These are phyloP conservation scores for Bellardia pandia DNA, from an alignment of 2,888 invertebrate genomes.

Conservation along the genomic window DNA sequence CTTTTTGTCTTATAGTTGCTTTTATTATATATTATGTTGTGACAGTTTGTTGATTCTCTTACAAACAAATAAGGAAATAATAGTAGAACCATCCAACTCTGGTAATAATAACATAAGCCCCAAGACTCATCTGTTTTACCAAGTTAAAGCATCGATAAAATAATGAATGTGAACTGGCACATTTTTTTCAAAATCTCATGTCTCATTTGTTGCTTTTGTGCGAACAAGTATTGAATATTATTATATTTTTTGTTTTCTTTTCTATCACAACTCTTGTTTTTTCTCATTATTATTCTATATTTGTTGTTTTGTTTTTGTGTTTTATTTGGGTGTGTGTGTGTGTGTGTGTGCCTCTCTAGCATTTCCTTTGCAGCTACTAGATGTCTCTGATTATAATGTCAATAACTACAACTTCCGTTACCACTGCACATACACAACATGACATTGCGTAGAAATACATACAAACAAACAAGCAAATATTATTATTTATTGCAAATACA, in stretches of 20 bases:
- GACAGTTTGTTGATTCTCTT: not conserved
- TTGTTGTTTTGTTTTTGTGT: constrained; percentile 70
- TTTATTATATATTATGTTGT: constrained; percentile 24
- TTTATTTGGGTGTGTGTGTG: constrained; percentile 76
- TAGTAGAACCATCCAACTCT: not conserved
- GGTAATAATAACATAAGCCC: constrained; percentile 63
- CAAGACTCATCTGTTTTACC: constrained; percentile 78
- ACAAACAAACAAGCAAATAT: constrained; percentile 58
- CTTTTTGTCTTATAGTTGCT: constrained; percentile 1
- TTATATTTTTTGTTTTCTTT: constrained; percentile 23
- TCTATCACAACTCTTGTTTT: constrained; percentile 25
- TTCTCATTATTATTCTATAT: constrained; percentile 55
- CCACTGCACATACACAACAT: constrained; percentile 10
- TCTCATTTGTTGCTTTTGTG: constrained; percentile 63
- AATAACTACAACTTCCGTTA: constrained; percentile 76
- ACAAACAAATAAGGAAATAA: not conserved
- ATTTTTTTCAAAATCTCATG: constrained; percentile 40
- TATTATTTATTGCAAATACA: constrained; percentile 65
- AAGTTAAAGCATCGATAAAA: constrained; percentile 80
- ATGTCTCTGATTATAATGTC: constrained; percentile 80
- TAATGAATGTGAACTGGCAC: constrained; percentile 77
- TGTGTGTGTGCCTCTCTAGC: constrained; percentile 65
- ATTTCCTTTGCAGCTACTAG: constrained; percentile 67
- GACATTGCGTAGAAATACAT: constrained; percentile 23
- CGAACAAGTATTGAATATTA: constrained; percentile 45